Evolutionary conservation across 2,888 invertebrate species (phyloP).

Genomic region (Callimorpha dominula): DNA sequence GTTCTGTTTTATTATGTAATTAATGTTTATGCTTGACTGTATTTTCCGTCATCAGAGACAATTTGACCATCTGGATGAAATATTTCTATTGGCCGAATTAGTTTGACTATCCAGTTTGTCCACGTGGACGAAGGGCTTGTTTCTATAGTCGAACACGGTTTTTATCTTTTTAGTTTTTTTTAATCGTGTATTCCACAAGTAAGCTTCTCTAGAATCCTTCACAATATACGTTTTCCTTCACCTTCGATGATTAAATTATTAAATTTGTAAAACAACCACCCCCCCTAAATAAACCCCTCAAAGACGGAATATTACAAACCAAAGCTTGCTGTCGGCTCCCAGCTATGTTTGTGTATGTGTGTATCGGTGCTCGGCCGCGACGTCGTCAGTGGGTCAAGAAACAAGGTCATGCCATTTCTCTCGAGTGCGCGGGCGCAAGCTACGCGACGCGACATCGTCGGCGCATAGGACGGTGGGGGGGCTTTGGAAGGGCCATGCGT

Average conservation of each 20-base stretch:
- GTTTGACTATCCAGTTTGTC: too few relatives aligned
- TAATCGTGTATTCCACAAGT: too few relatives aligned
- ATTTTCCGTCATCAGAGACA: too few relatives aligned
- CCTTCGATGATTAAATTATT: neutral
- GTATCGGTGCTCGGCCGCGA: constrained; percentile 76
- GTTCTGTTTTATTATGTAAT: too few relatives aligned
- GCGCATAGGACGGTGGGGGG: constrained; percentile 32
- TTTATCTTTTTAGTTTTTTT: too few relatives aligned
- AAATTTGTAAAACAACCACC: neutral
- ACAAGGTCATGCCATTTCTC: constrained; percentile 86
- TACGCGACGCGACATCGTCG: neutral
- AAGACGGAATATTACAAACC: constrained; percentile 21
- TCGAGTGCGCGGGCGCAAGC: constrained; percentile 46
- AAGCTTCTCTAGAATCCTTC: neutral
- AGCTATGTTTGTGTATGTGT: constrained; percentile 47
- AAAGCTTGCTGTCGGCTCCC: constrained; percentile 26
- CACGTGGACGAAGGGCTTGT: too few relatives aligned
- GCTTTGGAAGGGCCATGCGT: constrained; percentile 51
- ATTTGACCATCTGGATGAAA: too few relatives aligned
- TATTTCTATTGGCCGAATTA: too few relatives aligned
- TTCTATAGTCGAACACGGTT: too few relatives aligned
- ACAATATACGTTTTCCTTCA: neutral
- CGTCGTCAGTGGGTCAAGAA: constrained; percentile 84
- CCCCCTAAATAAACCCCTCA: constrained; percentile 10
- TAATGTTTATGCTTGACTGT: too few relatives aligned